Base-by-base conservation (phyloP, 1,140 invertebrate species). In the Drosophila rufa region DNA sequence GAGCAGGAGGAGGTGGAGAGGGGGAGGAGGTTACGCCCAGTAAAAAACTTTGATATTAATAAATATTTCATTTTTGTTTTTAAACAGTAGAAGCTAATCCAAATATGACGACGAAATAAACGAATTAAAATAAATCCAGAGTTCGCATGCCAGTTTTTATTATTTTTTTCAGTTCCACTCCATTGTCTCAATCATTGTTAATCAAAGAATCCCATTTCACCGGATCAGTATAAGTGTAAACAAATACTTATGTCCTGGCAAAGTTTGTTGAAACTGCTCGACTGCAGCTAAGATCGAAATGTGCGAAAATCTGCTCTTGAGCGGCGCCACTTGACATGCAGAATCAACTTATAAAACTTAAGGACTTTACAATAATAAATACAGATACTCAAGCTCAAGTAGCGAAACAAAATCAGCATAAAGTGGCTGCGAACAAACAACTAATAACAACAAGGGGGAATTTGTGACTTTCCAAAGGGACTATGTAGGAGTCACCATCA, bases 271-370 rank as follows among this genome's bases (percentile, higher is more conserved):
- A 22, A 22, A 8, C 33, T 55, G 12, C 27, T 33, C 30, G 50
- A 53, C 33, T 53, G n/a, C 19, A 38, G 33, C 14, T 66, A 33
- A 69, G 43, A 55, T 70, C 62, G 9, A 89, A 80, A 61, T 90
- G 85, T 90, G 84, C 84, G 78, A 90, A 89, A 79, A 84, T 90
- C 78, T 80, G 77, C 84, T 84, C 84, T 89, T 76, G 81, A 90
- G 62, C 60, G 51, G 17, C 51, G 62, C 80, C 85, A 89, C 84
- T 89, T 90, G 84, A 89, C 77, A 70, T 19, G 42, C 69, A 77
- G 53, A 53, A 68, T 53, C 40, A 40, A 47, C 40, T 56, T 25
- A 56, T 58, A 76, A 47, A 61, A 69, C 78, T 73, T 69, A 90
- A 89, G 84, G 80, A 89, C 81, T 80, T 84, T 76, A 65, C 51